Percentiles rank a stretch among this genome's conserved stretches.
These are phyloP conservation scores for Tachina grossa DNA, from an alignment of 2,888 invertebrate genomes.

Conservation along the genomic window DNA sequence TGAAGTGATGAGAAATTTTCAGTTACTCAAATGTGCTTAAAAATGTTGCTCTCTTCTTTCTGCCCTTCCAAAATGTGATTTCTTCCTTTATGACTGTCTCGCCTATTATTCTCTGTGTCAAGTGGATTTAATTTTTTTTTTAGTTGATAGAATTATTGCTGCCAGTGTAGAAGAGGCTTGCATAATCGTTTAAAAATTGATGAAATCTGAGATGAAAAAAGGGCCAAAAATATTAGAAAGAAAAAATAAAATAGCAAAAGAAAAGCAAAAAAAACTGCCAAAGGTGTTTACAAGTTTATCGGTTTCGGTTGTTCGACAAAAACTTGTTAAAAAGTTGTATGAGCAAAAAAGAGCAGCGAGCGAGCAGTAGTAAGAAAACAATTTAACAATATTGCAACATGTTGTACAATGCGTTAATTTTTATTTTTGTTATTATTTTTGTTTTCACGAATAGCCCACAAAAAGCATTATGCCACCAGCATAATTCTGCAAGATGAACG, in stretches of 20 bases:
- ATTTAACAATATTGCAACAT: constrained; percentile 71
- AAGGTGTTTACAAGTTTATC: constrained; percentile 72
- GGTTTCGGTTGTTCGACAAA: constrained; percentile 67
- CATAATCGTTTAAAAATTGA: constrained; percentile 61
- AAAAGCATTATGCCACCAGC: constrained; percentile 70
- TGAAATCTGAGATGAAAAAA: constrained; percentile 58
- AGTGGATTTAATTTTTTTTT: background rate
- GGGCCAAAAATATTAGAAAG: constrained; percentile 1
- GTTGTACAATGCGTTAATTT: constrained; percentile 71
- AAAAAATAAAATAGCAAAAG: background rate
- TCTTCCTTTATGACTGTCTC: too few species aligned
- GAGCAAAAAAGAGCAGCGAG: constrained; percentile 41
- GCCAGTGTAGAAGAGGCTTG: constrained; percentile 62
- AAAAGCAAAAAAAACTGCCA: constrained; percentile 17
- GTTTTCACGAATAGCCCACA: constrained; percentile 36
- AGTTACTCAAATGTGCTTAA: too few species aligned
- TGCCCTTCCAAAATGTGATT: too few species aligned
- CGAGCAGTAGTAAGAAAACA: constrained; percentile 35
- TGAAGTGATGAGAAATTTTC: too few species aligned
- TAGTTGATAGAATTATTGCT: background rate
- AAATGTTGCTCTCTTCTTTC: background rate
- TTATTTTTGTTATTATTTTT: constrained; percentile 39
- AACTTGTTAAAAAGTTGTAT: constrained; percentile 70
- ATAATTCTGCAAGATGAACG: constrained; percentile 69
- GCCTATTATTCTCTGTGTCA: background rate